These are phyloP conservation scores for Seira ritae DNA, from an alignment of 2,888 invertebrate species.

Conservation along the genomic window DNA sequence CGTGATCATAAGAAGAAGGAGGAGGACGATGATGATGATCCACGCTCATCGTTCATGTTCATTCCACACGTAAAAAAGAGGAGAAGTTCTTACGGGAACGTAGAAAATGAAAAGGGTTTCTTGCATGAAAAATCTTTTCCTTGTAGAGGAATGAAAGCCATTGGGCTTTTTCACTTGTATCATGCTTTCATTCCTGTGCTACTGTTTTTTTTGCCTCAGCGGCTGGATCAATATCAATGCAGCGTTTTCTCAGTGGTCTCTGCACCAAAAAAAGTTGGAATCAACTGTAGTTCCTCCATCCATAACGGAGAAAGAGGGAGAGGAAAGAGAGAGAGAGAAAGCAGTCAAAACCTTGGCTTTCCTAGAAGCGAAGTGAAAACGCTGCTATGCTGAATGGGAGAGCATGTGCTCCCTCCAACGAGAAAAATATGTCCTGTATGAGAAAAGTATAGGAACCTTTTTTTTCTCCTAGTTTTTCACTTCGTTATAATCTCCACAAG, in stretches of 20 bases:
- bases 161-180: background rate
- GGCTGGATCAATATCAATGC: conserved; percentile 73
- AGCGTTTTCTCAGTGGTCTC: conserved; percentile 73
- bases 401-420: too few species aligned
- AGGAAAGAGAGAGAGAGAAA: background rate
- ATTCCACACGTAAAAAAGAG: background rate
- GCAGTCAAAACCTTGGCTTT: conserved; percentile 21
- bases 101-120: too few species aligned
- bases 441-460: too few species aligned
- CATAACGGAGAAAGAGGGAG: background rate
- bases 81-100: too few species aligned
- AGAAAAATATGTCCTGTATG: too few species aligned
- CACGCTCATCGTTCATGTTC: background rate
- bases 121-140: too few species aligned
- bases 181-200: background rate
- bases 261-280: conserved; percentile 72
- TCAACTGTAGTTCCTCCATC: conserved; percentile 56
- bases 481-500: too few species aligned
- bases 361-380: too few species aligned
- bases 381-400: background rate
- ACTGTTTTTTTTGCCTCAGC: conserved; percentile 47
- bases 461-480: too few species aligned
- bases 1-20: background rate
- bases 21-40: background rate
- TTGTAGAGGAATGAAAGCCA: too few species aligned